Conservation (phyloP, 2,797 vertebrate genomes). For the Morus bassanus region DNA sequence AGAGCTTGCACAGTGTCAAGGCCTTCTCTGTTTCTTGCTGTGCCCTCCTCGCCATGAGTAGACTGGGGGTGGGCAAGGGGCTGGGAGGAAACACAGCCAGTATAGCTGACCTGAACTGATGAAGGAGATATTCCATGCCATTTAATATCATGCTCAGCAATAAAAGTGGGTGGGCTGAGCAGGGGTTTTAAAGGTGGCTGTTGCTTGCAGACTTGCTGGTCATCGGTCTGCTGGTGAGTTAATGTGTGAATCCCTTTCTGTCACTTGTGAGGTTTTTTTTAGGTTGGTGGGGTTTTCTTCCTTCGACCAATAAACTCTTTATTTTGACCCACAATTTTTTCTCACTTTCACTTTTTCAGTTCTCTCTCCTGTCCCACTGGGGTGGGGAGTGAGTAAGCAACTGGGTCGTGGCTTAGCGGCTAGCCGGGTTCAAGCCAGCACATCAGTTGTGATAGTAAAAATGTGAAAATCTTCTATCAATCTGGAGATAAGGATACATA, state of each 20-base stretch:
- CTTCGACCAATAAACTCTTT: not conserved
- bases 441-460: not conserved
- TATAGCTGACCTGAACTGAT: not conserved
- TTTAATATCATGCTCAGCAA: not conserved
- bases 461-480: not conserved
- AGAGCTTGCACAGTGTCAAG: not conserved
- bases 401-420: not conserved
- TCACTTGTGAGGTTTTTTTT: not conserved
- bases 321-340: not conserved
- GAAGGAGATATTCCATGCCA: not conserved
- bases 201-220: not conserved
- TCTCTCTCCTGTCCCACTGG: not conserved
- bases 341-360: not conserved
- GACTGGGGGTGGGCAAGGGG: too few relatives aligned
- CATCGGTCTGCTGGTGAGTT: not conserved
- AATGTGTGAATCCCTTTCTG: not conserved
- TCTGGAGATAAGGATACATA: not conserved
- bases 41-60: not conserved
- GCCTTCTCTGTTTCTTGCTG: not conserved
- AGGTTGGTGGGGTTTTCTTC: not conserved
- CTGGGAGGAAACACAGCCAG: not conserved
- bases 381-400: not conserved
- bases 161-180: not conserved
- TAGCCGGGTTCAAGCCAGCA: not conserved
- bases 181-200: not conserved